A percentile compares a stretch with the other conserved stretches of the same genome.
Conservation (phyloP, 2,888 invertebrate species). For the Synanthedon tipuliformis region DNA sequence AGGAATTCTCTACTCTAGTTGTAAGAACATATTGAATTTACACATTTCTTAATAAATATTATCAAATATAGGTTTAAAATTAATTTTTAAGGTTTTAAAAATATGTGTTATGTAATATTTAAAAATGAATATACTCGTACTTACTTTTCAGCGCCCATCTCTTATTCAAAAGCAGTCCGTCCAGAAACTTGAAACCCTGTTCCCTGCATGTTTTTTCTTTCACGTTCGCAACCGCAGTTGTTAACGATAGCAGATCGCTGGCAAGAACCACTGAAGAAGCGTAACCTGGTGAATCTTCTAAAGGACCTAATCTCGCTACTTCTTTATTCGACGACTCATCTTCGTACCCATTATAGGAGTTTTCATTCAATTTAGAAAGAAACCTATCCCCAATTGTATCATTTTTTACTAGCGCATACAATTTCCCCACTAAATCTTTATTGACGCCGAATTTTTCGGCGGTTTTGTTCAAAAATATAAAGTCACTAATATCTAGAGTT, state of each 20-base stretch:
- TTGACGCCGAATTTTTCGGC: constrained; percentile 32
- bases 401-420: constrained; percentile 26
- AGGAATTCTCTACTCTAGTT: too few species aligned
- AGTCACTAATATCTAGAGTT: constrained; percentile 28
- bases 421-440: constrained; percentile 32
- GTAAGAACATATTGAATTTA: too few species aligned
- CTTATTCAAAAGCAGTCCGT: constrained; percentile 58
- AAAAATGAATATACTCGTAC: constrained; percentile 23
- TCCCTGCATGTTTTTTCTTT: constrained; percentile 56
- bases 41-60: too few species aligned
- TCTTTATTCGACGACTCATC: constrained; percentile 16
- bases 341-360: constrained; percentile 25
- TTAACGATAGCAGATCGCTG: constrained; percentile 58
- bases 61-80: too few species aligned
- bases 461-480: constrained; percentile 34
- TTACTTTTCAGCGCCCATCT: constrained; percentile 71
- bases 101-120: neutral
- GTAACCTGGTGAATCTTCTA: constrained; percentile 59
- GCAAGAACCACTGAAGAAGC: constrained; percentile 60
- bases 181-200: constrained; percentile 58
- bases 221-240: constrained; percentile 57
- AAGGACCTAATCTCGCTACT: constrained; percentile 28
- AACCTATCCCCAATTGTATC: constrained; percentile 8
- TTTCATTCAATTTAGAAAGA: constrained; percentile 5
- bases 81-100: too few species aligned